Base-by-base conservation (phyloP, 1,140 invertebrate genomes). In the Cydia amplana region DNA sequence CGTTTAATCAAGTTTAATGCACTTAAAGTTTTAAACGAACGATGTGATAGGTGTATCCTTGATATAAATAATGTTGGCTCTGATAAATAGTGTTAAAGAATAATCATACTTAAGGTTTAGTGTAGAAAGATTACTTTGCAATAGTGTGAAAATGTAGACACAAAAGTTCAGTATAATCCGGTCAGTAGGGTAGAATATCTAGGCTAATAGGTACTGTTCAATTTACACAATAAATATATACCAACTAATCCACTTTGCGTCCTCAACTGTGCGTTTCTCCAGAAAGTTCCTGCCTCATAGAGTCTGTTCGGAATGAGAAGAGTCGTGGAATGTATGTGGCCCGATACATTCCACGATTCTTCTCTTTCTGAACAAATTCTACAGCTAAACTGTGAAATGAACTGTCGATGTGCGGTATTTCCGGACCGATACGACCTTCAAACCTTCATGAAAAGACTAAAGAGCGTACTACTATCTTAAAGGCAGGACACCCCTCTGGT, bases 21-120 rank as follows among this genome's bases (percentile, higher is more conserved):
- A n/a, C 14, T n/a, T 36, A 1, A 1, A 16, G 18, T 12, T 36
- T 18, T 70, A 32, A 23, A 60, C 1, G 20, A 23, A 12, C 2
- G 20, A 12, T 23, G 55, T 60, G 55, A 60, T 60, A 60, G 55
- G 55, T 60, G 55, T 60, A 60, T 60, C 55, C 55, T 60, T 60
- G 55, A 60, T 60, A 60, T 60, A 60, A 60, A 60, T 60, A 60
- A 60, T 60, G 55, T 23, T 60, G 55, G 55, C 20, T 10, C 18
- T 60, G 55, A 60, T 60, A 43, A 32, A 32, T 0, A 67, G n/a
- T 67, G 23, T 32, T 9, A 36, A 70, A 32, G 23, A 16, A 36
- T 32, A 25, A 32, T n/a, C 14, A n/a, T 9, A 9, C 25, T 70
- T 32, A 32, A 32, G n/a, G 36, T 32, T 0, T 70, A 6, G 12